Evolutionary conservation across 2,113 vertebrate species (phyloP), one percentile per base, ranked within the genome.

Genomic region (Takifugu bimaculatus): DNA sequence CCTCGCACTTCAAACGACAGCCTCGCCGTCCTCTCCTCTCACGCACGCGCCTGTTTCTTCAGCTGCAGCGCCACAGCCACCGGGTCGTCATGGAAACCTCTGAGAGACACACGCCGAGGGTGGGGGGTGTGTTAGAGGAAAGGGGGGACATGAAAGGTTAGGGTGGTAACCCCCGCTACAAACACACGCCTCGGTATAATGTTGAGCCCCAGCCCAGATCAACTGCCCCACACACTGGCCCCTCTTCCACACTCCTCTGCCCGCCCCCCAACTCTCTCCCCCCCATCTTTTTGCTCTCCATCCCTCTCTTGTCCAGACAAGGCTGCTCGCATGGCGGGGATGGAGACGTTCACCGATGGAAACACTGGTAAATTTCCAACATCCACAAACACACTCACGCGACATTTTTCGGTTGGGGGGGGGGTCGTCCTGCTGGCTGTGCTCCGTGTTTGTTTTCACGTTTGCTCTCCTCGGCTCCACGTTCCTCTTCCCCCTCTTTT

Each of bases 271-370:
- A 45, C 75, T 74, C 80, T 68, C 69, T 68, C 69, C 48, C 63
- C 63, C 51, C 77, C 68, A 68, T 75, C 79, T 78, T 62, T 77
- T 58, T 83, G 75, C 83, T 78, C 84, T 86, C 85, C 79, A 85
- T 84, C 87, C 87, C 85, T 79, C 76, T 86, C 82, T 81, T 83
- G 85, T 87, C 86, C 90, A 91, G 90, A 90, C 89, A 90, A 20
- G 88, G 82, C 83, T 78, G 87, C 91, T 88, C 88, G 91, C 88
- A 88, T 90, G 92, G 89, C 90, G 90, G 91, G 93, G 91, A 93
- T 91, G 86, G 92, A 91, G 90, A 91, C 91, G 88, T 92, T 91
- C 93, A 89, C 88, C 92, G 93, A 93, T 92, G 92, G 93, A 93
- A 91, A 91, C 89, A 89, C 93, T 86, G 93, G 93, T 94, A 93